Evolutionary conservation across 2,888 invertebrate genomes (phyloP), one percentile per base, ranked within the genome.

Genomic region (Drosophila ezoana): DNA sequence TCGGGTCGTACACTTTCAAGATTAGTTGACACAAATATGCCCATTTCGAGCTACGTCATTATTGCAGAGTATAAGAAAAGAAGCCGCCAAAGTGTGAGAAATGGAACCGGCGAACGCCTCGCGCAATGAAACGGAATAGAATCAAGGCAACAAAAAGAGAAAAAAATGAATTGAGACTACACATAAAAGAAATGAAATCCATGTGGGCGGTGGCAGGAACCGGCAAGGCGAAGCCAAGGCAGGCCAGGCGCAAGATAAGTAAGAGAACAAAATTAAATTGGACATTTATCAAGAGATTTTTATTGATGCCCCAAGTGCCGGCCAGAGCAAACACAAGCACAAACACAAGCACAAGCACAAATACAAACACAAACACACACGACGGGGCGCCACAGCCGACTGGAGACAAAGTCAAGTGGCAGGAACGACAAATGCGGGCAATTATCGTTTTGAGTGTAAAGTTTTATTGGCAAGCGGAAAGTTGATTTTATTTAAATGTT

Each of bases 261-360:
- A 82, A 90, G 86, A 83, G 87, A 79, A 78, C 84, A 80, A 89
- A 90, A 89, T 89, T 89, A 90, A 89, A 90, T 89, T 90, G 89
- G 90, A 90, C 90, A 90, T 90, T 89, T 89, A 90, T 89, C 89
- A 89, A 81, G 85, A 86, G 90, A 90, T 89, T 90, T 90, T 90
- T 89, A 90, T 89, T 90, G 89, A 90, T 90, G 84, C 81, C 80
- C 73, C 61, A 76, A 89, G 79, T 76, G 76, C 75, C 67, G 78
- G 53, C 37, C 71, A 81, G 41, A 64, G 57, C 78, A 72, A 72
- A 73, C 71, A 61, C 33, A 67, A 45, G 48, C 49, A 48, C 40
- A 53, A 54, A 47, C 47, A 45, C 38, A 18, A 18, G 18, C 18
- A 18, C 18, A 59, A 44, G 41, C 45, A 56, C 41, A 61, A 38